Evolutionary conservation across 2,113 vertebrate genomes (phyloP).

Genomic region (Dromas ardeola): DNA sequence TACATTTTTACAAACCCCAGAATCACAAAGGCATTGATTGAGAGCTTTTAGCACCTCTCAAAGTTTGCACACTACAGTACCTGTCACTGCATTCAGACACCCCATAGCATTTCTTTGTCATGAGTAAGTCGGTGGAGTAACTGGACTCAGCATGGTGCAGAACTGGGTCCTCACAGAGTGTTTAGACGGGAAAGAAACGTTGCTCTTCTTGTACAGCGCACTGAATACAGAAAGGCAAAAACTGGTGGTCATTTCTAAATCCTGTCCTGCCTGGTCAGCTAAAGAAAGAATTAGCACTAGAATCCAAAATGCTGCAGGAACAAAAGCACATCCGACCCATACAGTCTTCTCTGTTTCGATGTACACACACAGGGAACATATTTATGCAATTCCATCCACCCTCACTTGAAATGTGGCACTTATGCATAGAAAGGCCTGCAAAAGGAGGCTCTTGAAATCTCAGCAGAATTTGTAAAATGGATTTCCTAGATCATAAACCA

Average conservation of each 20-base stretch:
- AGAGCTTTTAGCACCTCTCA: background rate
- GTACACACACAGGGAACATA: background rate
- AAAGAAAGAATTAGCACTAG: background rate
- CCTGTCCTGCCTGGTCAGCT: background rate
- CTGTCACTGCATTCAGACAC: background rate
- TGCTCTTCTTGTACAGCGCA: background rate
- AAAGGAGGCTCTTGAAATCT: background rate
- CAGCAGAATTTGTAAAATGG: background rate
- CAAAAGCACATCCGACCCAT: background rate
- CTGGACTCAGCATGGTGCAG: background rate
- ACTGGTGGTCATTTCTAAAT: background rate
- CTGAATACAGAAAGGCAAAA: background rate
- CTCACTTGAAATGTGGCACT: background rate
- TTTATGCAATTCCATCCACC: background rate
- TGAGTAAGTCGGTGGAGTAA: background rate
- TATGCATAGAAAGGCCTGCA: background rate
- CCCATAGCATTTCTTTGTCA: background rate
- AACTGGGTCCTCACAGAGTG: background rate
- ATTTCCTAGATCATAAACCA: background rate
- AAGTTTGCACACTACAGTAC: background rate
- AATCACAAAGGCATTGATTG: background rate
- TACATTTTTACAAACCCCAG: background rate
- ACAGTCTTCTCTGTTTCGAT: background rate
- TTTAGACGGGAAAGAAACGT: background rate
- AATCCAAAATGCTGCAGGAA: background rate